These are phyloP conservation scores for Macroramphosus scolopax DNA, from an alignment of 2,797 vertebrate species.

Conservation along the genomic window DNA sequence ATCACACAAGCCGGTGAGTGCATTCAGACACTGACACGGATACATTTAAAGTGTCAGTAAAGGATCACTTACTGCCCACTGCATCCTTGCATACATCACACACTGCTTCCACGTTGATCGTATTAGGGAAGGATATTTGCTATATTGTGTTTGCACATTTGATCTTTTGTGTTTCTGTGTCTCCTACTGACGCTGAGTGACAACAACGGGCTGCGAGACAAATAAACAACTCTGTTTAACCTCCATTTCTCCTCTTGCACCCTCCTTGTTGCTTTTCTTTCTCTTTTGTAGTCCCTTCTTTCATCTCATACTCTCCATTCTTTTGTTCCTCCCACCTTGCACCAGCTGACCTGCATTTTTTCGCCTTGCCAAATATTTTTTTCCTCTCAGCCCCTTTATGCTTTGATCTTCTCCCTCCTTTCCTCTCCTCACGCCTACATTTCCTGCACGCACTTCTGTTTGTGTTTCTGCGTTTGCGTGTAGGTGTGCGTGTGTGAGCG, in stretches of 20 bases:
- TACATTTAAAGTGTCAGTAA: no score
- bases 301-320: conserved; percentile 15
- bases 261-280: conserved; percentile 10
- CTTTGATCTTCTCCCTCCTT: no score
- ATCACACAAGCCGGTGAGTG: conserved; percentile 91
- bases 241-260: conserved; percentile 15
- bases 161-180: conserved; percentile 14
- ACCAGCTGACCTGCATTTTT: conserved; percentile 14
- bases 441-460: conserved; percentile 1
- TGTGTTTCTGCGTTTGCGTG: no score
- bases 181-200: conserved; percentile 28
- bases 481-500: no score
- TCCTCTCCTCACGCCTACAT: not conserved
- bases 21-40: conserved; percentile 2
- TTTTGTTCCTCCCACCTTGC: conserved; percentile 17
- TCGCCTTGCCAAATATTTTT: conserved; percentile 1
- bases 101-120: no score
- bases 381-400: conserved; percentile 1
- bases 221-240: conserved; percentile 49
- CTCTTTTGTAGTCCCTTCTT: conserved; percentile 12
- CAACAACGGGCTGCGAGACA: conserved; percentile 21
- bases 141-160: conserved; percentile 7
- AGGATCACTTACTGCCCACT: no score
- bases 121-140: no score
- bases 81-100: no score